Conservation (phyloP, 2,797 vertebrate genomes). For the Myiotriccus ornatus region DNA sequence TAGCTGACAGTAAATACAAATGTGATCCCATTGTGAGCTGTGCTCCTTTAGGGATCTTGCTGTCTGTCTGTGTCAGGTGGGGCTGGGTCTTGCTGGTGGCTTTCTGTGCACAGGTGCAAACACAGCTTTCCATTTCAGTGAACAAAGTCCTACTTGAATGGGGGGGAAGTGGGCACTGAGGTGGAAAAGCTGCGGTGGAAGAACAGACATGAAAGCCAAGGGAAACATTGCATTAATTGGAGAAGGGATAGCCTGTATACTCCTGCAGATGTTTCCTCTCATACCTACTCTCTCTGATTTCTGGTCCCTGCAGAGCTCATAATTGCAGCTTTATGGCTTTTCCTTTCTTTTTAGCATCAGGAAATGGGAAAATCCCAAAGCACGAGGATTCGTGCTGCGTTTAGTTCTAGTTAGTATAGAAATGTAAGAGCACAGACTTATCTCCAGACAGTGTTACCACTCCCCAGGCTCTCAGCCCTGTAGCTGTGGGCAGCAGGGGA, state of each 20-base stretch:
- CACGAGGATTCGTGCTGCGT: fast-evolving
- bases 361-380: neutral
- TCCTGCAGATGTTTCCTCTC: neutral
- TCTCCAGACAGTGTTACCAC: too few species aligned
- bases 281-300: neutral
- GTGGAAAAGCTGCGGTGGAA: neutral
- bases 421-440: neutral
- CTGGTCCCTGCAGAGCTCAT: neutral
- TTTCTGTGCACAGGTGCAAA: neutral
- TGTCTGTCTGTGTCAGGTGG: neutral
- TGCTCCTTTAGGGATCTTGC: neutral
- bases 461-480: neutral
- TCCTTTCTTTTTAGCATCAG: neutral
- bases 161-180: fast-evolving
- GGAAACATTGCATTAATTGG: neutral
- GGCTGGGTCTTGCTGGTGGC: neutral
- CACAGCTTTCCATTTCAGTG: neutral
- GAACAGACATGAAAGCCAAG: neutral
- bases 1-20: neutral
- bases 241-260: neutral
- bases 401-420: neutral
- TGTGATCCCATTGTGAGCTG: neutral
- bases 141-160: neutral
- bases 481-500: neutral
- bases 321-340: neutral